Evolutionary conservation across 2,797 vertebrate genomes (phyloP), one percentile per base, ranked within the genome.

Genomic region (Phaenicophaeus curvirostris): DNA sequence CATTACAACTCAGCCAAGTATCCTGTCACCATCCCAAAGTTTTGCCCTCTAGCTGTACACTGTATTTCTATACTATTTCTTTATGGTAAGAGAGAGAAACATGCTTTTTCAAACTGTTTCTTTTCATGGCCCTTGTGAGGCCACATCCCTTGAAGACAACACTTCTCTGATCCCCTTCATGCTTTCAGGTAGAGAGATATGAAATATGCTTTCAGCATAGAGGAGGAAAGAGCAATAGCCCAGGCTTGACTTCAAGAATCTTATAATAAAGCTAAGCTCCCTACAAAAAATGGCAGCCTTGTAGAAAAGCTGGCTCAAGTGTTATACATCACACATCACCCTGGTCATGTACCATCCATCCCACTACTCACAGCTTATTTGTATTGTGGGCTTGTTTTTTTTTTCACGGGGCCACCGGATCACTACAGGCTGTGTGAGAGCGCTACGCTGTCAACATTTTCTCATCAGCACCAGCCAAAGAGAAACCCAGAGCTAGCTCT

Each of bases 11-110:
- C 78, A 93, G 65, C 57, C 92, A 93, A 80, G 93, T 8, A 1
- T 77, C 77, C 75, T 46, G 68, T 85, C 78, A 71, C 72, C 35
- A 46, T 37, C 46, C 61, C 55, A 23, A 62, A 89, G 61, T 25
- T 68, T 87, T 90, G 35, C 57, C 81, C 72, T 94, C 75, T 82
- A 92, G 85, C 81, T 85, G 37, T 83, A 46, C 48, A 15, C 5
- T 23, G 17, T 25, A 77, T 80, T 95, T 90, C n/a, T 90, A 87
- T 78, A 35, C 44, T 59, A n/a, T 46, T 87, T 59, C 48, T 74
- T 92, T 51, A 66, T 23, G 24, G 8, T 24, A 44, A 16, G 42
- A 44, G 35, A 86, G 27, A 73, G 18, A 35, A 66, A 59, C 4
- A 4, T 35, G n/a, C 42, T 80, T 90, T 62, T 87, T 48, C 28